Percentiles rank a stretch among this genome's conserved stretches.
Conservation (phyloP, 2,797 vertebrate species). For the Xenopus petersii region DNA sequence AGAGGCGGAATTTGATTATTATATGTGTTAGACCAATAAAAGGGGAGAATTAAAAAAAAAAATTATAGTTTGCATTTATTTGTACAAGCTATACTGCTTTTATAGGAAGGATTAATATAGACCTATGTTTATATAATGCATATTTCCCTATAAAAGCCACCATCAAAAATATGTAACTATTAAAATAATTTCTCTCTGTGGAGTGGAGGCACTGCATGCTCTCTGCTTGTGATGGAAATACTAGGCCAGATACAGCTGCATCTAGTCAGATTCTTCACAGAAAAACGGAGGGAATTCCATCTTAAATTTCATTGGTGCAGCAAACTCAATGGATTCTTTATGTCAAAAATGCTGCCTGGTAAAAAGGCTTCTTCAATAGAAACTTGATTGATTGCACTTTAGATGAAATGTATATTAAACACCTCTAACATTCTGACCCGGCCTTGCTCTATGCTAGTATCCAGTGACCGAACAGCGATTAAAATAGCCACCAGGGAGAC, state of each 20-base stretch:
- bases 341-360: conserved; percentile 10
- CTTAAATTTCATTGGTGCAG: conserved; percentile 38
- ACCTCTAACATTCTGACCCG: background rate
- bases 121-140: too few species aligned
- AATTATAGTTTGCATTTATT: too few species aligned
- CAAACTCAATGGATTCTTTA: conserved; percentile 16
- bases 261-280: conserved; percentile 30
- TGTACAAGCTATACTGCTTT: too few species aligned
- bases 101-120: too few species aligned
- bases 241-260: conserved; percentile 24
- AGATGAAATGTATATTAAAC: background rate
- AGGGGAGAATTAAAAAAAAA: too few species aligned
- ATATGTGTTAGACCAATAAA: too few species aligned
- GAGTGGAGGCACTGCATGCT: background rate
- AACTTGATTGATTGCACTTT: background rate
- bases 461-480: background rate
- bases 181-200: too few species aligned
- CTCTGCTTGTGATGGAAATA: conserved; percentile 2
- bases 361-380: conserved; percentile 8
- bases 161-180: too few species aligned
- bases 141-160: too few species aligned
- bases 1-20: too few species aligned
- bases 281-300: conserved; percentile 5
- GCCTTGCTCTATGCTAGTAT: background rate
- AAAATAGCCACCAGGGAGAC: conserved; percentile 2